These are phyloP conservation scores for Lacerta bilineata DNA, from an alignment of 2,797 vertebrate species.

Conservation along the genomic window DNA sequence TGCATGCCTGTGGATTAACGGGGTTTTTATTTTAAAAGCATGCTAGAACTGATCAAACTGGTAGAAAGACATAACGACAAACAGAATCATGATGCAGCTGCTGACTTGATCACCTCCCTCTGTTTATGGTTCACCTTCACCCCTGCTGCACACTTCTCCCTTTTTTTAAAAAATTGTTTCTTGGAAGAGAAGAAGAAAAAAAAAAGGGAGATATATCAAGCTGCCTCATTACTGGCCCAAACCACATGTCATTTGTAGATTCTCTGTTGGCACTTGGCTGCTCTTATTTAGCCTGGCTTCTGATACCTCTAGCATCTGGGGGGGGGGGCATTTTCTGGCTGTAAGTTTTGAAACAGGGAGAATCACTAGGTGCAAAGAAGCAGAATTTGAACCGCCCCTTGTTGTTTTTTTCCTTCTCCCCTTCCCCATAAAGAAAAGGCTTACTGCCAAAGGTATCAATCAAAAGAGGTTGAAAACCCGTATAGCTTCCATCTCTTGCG, in stretches of 20 bases:
- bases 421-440: background rate
- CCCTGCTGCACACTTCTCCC: slow-evolving; percentile 70
- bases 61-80: slow-evolving; percentile 81
- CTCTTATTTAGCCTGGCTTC: slow-evolving; percentile 91
- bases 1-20: slow-evolving; percentile 92
- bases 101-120: slow-evolving; percentile 77
- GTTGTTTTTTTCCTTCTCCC: slow-evolving; percentile 10
- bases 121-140: slow-evolving; percentile 72
- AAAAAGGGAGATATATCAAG: slow-evolving; percentile 84
- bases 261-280: slow-evolving; percentile 86
- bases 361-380: slow-evolving; percentile 98
- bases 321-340: slow-evolving; percentile 85
- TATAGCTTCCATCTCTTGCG: slow-evolving; percentile 28
- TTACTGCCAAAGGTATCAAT: slow-evolving; percentile 34
- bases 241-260: slow-evolving; percentile 85
- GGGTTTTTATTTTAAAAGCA: slow-evolving; percentile 89
- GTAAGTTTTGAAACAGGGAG: slow-evolving; percentile 84
- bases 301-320: slow-evolving; percentile 83
- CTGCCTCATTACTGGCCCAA: slow-evolving; percentile 91
- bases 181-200: slow-evolving; percentile 34
- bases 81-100: slow-evolving; percentile 94
- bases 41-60: slow-evolving; percentile 96
- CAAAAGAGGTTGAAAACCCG: slow-evolving; percentile 27
- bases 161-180: slow-evolving; percentile 50
- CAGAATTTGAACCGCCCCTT: slow-evolving; percentile 80